Base-by-base conservation (phyloP, 23 tunicate genomes). In the Clavelina lepadiformis region DNA sequence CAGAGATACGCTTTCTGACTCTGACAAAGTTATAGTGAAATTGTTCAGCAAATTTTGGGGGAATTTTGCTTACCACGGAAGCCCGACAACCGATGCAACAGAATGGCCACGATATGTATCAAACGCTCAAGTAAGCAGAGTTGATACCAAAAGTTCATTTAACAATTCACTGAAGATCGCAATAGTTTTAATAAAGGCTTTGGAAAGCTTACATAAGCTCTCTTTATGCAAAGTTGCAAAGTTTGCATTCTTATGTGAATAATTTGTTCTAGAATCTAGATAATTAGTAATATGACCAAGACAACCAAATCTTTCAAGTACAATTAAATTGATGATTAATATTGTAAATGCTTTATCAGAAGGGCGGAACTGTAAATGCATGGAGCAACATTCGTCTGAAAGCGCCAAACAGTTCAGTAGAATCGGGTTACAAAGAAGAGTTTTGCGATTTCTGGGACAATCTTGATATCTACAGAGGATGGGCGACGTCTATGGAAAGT, bases 371-470 rank as follows among this genome's bases (percentile, higher is more conserved):
- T 30, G 52, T 56, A 36, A 65, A 25, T 8, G 22, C 32, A 0
- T 73, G 79, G 79, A 33, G 51, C 31, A 59, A 59, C 58, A 36
- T 73, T 18, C 46, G 52, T 23, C 38, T 73, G 23, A n/a, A 38
- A 29, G 68, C 66, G 41, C 66, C 66, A 27, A 60, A 38, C 32
- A 73, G 68, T 30, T 26, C 0, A 18, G 46, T 35, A 21, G 64
- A 50, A 3, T 51, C 23, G 28, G 51, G 32, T 25, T 75, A 63
- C 33, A 50, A 51, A 31, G 47, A 63, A 47, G 72, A 75, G 1
- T 21, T 65, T 47, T 75, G 81, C 45, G 81, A 75, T 33, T 63
- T 75, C 38, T 75, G 81, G 81, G 81, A 75, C 36, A 30, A 33
- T 34, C 38, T 63, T 32, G 72, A 56, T 13, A 46, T 34, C 25